These are phyloP conservation scores for Apotomis turbidana DNA, from an alignment of 2,888 invertebrate genomes.

Conservation along the genomic window DNA sequence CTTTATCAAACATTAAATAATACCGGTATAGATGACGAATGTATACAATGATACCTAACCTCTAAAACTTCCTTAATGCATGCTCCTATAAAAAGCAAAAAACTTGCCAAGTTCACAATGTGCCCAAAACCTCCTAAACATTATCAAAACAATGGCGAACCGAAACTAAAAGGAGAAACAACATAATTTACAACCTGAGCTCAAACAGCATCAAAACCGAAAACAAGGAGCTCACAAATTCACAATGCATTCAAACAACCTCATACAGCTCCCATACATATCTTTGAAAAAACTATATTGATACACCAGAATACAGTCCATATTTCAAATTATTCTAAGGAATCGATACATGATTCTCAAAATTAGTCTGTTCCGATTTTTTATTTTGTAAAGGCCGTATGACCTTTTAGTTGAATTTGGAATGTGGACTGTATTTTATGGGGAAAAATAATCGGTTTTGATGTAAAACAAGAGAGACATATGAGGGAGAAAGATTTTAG, in stretches of 20 bases:
- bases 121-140: no score
- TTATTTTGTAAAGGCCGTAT: not conserved
- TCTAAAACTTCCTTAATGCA: no score
- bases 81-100: no score
- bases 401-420: not conserved
- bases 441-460: not conserved
- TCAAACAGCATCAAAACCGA: conserved; percentile 8
- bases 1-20: no score
- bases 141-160: no score
- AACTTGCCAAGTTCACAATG: no score
- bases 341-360: not conserved
- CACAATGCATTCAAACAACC: conserved; percentile 5
- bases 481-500: conserved; percentile 7
- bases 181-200: conserved; percentile 20
- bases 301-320: not conserved
- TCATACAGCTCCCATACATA: not conserved
- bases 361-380: conserved; percentile 4
- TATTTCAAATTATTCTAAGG: not conserved
- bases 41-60: no score
- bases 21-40: no score
- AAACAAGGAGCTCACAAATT: conserved; percentile 21
- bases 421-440: not conserved
- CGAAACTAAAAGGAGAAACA: not conserved
- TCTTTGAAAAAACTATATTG: not conserved
- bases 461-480: not conserved